Evolutionary conservation across 2,888 invertebrate genomes (phyloP).

Genomic region (Bursaphelenchus okinawaensis): DNA sequence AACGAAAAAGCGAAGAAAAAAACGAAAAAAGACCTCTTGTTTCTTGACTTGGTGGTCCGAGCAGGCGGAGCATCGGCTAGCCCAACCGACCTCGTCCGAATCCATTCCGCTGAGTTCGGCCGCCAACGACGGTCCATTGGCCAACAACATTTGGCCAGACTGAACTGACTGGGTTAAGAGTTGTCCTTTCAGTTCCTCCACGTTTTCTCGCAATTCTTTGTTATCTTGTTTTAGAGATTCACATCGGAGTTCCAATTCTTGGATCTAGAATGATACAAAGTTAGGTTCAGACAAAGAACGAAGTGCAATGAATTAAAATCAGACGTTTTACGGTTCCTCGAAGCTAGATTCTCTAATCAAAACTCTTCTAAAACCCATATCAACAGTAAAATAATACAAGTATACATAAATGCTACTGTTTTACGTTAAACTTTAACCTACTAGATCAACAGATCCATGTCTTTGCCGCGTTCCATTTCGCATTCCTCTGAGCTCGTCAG

Average conservation of each 20-base stretch:
- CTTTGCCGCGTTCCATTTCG: not conserved
- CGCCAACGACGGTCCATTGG: constrained; percentile 69
- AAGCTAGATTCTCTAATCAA: too few relatives aligned
- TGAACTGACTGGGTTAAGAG: constrained; percentile 52
- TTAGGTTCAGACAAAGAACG: constrained; percentile 44
- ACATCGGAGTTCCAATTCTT: constrained; percentile 50
- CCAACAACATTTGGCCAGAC: constrained; percentile 40
- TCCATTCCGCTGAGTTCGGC: constrained; percentile 56
- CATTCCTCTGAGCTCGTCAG: not conserved
- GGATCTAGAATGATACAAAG: constrained; percentile 30
- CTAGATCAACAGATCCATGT: not conserved
- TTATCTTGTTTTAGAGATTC: constrained; percentile 30
- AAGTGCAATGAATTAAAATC: too few relatives aligned
- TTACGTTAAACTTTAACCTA: too few relatives aligned
- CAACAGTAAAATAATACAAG: too few relatives aligned
- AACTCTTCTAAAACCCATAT: too few relatives aligned
- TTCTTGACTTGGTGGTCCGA: not conserved
- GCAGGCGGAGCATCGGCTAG: not conserved
- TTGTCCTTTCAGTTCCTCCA: constrained; percentile 52
- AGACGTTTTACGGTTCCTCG: too few relatives aligned
- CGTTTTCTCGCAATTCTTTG: constrained; percentile 38
- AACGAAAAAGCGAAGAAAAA: not conserved
- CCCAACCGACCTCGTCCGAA: constrained; percentile 11
- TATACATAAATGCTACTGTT: too few relatives aligned
- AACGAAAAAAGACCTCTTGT: not conserved